Percentiles rank a stretch among this genome's conserved stretches.
Conservation (phyloP, 2,797 vertebrate genomes). For the Iguana delicatissima region DNA sequence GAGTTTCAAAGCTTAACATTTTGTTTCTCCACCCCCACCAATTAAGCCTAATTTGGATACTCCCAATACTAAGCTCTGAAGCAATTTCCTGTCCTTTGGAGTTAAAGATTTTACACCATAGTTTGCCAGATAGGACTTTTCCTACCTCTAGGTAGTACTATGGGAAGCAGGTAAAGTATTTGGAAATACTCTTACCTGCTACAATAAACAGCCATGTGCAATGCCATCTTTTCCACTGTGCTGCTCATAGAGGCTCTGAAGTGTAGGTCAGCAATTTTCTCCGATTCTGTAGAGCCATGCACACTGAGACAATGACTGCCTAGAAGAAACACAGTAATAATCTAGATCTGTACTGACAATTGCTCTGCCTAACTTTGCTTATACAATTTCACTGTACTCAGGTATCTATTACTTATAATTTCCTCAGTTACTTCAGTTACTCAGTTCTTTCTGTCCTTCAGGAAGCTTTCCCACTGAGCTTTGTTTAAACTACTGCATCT, state of each 20-base stretch:
- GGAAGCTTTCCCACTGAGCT: not conserved
- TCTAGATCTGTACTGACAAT: not conserved
- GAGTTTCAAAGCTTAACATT: not conserved
- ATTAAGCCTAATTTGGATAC: not conserved
- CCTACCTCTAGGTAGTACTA: too few relatives aligned
- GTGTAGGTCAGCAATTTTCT: not conserved
- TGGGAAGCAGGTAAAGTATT: too few relatives aligned
- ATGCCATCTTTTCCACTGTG: not conserved
- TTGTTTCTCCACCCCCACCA: too few relatives aligned
- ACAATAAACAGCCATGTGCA: not conserved
- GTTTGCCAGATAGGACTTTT: too few relatives aligned
- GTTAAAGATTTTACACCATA: not conserved
- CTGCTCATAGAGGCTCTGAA: not conserved
- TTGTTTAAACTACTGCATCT: not conserved
- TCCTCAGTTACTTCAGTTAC: not conserved
- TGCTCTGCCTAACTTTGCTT: conserved; percentile 13
- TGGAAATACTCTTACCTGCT: too few relatives aligned
- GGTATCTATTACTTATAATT: not conserved
- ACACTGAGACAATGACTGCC: rapidly evolving
- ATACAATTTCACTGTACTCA: not conserved
- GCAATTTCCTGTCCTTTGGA: not conserved
- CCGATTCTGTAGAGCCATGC: conserved; percentile 8
- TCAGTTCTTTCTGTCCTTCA: not conserved
- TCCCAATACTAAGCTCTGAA: not conserved
- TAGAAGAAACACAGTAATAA: not conserved